phyloP scores from a whole-genome alignment of 2,113 vertebrate genomes.

The Boulengeromyrus knoepffleri region DNA sequence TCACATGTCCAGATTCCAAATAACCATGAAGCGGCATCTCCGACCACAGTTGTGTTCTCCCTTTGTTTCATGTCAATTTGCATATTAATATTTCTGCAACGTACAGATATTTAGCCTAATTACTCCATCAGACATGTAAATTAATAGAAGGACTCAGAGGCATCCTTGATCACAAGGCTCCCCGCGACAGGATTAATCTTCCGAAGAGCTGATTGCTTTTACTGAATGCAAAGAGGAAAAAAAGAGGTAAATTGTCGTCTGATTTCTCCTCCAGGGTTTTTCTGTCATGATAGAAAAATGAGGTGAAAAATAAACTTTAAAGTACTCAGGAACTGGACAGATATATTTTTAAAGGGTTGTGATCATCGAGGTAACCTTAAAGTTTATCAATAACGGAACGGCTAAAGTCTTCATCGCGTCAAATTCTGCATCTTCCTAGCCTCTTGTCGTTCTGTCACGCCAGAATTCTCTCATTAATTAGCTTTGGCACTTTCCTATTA shows the following conservation, averaged over 20 bases:
- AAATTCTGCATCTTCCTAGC: neutral
- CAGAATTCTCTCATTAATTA: neutral
- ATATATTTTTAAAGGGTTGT: neutral
- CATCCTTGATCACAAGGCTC: constrained; percentile 42
- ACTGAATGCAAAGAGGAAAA: constrained; percentile 10
- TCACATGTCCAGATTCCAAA: neutral
- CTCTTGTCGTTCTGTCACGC: neutral
- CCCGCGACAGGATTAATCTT: constrained; percentile 38
- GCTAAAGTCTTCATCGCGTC: neutral
- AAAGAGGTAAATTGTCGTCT: neutral
- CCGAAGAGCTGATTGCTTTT: constrained; percentile 38
- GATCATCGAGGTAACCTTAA: neutral
- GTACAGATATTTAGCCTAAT: constrained; percentile 10
- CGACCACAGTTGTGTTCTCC: neutral
- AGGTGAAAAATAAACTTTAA: neutral
- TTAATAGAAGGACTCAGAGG: constrained; percentile 33
- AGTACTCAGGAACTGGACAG: neutral
- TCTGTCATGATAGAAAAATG: neutral
- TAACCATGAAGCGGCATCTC: neutral
- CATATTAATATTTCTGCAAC: constrained; percentile 13
- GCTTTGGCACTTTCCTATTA: neutral
- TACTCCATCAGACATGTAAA: constrained; percentile 28
- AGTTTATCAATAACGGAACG: neutral
- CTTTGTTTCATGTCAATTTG: constrained; percentile 1
- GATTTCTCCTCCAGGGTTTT: constrained; percentile 9